A percentile compares a stretch with the other conserved stretches of the same genome.
Conservation (phyloP, 2,113 vertebrate species). For the Australoheros scitulus region DNA sequence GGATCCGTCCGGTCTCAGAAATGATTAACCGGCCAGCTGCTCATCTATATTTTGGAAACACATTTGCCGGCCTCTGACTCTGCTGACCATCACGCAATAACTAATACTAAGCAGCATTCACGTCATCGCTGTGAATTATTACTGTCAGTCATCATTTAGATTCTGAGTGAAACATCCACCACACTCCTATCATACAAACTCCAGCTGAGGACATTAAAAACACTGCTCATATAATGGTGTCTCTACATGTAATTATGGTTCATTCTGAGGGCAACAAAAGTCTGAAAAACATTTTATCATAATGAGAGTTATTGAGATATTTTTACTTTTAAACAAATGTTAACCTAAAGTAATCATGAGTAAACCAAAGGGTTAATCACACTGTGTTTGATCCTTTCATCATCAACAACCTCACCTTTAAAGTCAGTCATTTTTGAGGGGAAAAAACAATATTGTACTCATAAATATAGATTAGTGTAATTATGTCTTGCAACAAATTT, state of each 20-base stretch:
- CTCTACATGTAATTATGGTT: background rate
- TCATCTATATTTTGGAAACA: background rate
- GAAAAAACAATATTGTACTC: too few species aligned
- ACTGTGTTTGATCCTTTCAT: too few species aligned
- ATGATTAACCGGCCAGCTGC: constrained; percentile 10
- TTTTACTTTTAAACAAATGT: background rate
- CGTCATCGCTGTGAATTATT: background rate
- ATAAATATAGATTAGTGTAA: too few species aligned
- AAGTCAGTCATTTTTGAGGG: too few species aligned
- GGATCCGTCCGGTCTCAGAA: background rate
- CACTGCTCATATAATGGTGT: background rate
- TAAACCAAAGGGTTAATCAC: background rate
- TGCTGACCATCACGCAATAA: background rate
- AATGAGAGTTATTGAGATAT: background rate
- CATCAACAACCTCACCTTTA: too few species aligned
- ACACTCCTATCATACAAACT: background rate
- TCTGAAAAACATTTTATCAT: background rate
- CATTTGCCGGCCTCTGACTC: background rate
- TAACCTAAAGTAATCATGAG: background rate
- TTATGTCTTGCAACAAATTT: too few species aligned
- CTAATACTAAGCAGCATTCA: background rate
- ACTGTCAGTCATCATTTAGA: background rate
- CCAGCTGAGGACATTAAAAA: background rate
- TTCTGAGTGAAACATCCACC: background rate
- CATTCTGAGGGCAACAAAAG: background rate